Evolutionary conservation across 2,113 vertebrate species (phyloP), one percentile per base, ranked within the genome.

Genomic region (Helogale parvula): DNA sequence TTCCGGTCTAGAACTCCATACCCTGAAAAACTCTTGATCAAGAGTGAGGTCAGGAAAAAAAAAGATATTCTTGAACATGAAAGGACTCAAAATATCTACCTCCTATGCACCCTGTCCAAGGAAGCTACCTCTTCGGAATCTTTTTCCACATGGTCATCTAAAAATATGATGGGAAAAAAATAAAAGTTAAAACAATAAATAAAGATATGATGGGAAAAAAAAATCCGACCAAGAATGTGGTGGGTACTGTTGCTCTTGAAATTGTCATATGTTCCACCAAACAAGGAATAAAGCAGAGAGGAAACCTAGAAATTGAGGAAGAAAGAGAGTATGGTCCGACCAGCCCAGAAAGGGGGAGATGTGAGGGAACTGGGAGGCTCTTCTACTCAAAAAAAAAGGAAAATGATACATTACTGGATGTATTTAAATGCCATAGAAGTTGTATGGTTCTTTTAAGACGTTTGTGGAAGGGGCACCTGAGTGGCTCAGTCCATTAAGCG

Each of bases 71-170:
- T 80, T 81, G 57, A 15, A 85, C 76, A 81, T 25, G 54, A 96
- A 96, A 94, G 69, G 13, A 68, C 45, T 87, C 69, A 69, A 92
- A 97, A 74, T 69, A 69, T 27, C 38, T 79, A 47, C n/a, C n/a
- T 80, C 54, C 69, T 35, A 29, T 57, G 45, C 2, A 27, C 52
- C 52, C 74, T 72, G 80, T 72, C 66, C 52, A 16, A 57, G 29
- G 52, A 97, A 87, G 29, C 63, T 47, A 66, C n/a, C 19, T 89
- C 66, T 95, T 86, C 38, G 79, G 35, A 68, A 91, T 80, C n/a
- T 69, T 91, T 81, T 81, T 94, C 93, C 82, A 92, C n/a, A 87
- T n/a, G 12, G 68, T 83, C 83, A 85, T 93, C 80, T 77, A 87
- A 94, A 97, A 97, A 90, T 60, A 97, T 33, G 71, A 76, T 15